phyloP scores from a whole-genome alignment of 2,797 vertebrate genomes.

The Perodicticus potto region DNA sequence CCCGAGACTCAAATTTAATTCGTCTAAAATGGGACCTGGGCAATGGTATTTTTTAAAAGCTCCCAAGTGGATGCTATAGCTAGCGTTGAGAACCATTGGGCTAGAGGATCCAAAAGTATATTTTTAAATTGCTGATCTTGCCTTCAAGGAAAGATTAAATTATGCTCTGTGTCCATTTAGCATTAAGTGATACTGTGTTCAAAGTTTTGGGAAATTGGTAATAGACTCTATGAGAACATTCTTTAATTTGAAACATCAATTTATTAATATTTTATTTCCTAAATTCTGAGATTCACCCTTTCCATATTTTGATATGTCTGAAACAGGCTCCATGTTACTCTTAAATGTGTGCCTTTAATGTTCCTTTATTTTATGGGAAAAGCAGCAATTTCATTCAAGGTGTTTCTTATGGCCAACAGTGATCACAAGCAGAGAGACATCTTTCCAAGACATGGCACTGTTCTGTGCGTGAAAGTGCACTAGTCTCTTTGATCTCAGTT shows the following conservation, averaged over 20 bases:
- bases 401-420: not conserved
- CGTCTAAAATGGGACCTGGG: constrained; percentile 67
- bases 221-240: constrained; percentile 65
- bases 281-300: constrained; percentile 22
- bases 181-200: constrained; percentile 68
- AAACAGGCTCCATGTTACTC: constrained; percentile 37
- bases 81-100: constrained; percentile 62
- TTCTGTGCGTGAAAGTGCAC: not conserved
- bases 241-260: constrained; percentile 72
- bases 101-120: constrained; percentile 71
- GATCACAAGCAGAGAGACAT: not conserved
- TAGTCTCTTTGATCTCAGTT: not conserved
- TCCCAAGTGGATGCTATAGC: constrained; percentile 65
- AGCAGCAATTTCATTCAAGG: not conserved
- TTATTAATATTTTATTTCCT: constrained; percentile 70
- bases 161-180: constrained; percentile 66
- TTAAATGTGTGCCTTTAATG: not conserved
- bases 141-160: constrained; percentile 81
- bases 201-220: constrained; percentile 80
- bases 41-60: constrained; percentile 72
- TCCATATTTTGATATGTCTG: constrained; percentile 43
- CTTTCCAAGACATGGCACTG: not conserved
- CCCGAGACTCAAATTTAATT: constrained; percentile 62
- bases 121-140: constrained; percentile 80
- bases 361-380: constrained; percentile 46